Percentiles rank a stretch among this genome's conserved stretches.
Evolutionary conservation across 2,113 vertebrate genomes (phyloP).

Genomic region (Psephotus haematonotus): DNA sequence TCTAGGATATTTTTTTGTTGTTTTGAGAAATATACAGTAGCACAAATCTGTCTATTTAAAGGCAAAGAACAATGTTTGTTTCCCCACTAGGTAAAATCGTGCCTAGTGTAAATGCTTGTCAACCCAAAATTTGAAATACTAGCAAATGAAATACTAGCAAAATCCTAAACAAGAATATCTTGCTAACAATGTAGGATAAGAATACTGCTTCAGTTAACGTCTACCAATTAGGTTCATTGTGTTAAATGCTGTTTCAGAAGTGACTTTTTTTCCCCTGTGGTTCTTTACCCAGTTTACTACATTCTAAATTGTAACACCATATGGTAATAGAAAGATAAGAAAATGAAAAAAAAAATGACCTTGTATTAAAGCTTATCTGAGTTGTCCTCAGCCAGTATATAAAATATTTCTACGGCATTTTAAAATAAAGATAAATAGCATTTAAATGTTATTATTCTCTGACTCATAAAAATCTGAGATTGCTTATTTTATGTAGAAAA

Average conservation of each 20-base stretch:
- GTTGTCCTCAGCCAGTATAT: background rate
- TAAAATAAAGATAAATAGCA: background rate
- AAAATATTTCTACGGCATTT: background rate
- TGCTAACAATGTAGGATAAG: background rate
- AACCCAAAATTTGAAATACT: background rate
- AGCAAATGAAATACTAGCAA: background rate
- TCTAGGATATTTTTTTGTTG: background rate
- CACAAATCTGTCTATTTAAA: background rate
- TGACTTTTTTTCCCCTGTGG: background rate
- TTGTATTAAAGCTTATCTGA: background rate
- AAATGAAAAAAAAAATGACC: background rate
- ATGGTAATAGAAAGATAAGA: background rate
- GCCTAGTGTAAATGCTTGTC: background rate
- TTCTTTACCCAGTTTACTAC: background rate
- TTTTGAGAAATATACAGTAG: background rate
- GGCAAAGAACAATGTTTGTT: background rate
- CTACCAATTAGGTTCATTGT: background rate
- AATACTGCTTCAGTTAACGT: background rate
- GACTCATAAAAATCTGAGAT: background rate
- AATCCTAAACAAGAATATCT: background rate
- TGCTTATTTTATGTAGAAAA: conserved; percentile 5
- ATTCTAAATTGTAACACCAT: background rate
- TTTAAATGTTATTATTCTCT: background rate
- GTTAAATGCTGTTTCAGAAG: background rate
- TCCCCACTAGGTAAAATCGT: background rate